Evolutionary conservation across 2,888 invertebrate species (phyloP).

Genomic region (Latrodectus elegans): DNA sequence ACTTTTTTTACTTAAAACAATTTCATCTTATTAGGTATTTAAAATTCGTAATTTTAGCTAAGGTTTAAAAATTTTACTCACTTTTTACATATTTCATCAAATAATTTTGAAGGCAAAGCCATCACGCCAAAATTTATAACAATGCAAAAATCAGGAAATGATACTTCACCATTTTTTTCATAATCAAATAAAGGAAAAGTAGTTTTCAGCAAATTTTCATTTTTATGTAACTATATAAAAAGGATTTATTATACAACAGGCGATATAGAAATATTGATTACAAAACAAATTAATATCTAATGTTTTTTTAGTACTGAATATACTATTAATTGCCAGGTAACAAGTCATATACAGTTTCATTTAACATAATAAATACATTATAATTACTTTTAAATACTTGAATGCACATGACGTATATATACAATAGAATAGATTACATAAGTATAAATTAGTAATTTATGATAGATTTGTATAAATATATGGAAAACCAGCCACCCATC

Average conservation of each 20-base stretch:
- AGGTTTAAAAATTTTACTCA: slow-evolving; percentile 9
- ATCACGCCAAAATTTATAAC: slow-evolving; percentile 54
- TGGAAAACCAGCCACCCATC: no score
- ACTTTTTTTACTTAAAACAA: neutral
- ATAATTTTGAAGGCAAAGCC: slow-evolving; percentile 50
- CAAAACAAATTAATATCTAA: no score
- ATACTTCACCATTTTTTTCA: slow-evolving; percentile 44
- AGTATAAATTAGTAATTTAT: no score
- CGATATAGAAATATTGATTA: no score
- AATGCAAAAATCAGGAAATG: slow-evolving; percentile 45
- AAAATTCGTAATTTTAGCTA: neutral
- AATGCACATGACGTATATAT: no score
- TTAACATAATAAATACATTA: no score
- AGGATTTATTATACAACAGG: neutral
- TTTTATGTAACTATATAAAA: slow-evolving; percentile 40
- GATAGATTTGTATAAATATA: no score
- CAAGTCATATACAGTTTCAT: no score
- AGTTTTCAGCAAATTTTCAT: slow-evolving; percentile 18
- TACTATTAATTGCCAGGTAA: no score
- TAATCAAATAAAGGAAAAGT: slow-evolving; percentile 54
- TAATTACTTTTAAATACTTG: no score
- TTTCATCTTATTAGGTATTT: neutral
- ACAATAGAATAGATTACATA: no score
- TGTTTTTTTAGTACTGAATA: no score
- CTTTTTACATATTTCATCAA: slow-evolving; percentile 53